These are phyloP conservation scores for Oscheius sp. DNA, from an alignment of 2,888 invertebrate genomes.

Conservation along the genomic window DNA sequence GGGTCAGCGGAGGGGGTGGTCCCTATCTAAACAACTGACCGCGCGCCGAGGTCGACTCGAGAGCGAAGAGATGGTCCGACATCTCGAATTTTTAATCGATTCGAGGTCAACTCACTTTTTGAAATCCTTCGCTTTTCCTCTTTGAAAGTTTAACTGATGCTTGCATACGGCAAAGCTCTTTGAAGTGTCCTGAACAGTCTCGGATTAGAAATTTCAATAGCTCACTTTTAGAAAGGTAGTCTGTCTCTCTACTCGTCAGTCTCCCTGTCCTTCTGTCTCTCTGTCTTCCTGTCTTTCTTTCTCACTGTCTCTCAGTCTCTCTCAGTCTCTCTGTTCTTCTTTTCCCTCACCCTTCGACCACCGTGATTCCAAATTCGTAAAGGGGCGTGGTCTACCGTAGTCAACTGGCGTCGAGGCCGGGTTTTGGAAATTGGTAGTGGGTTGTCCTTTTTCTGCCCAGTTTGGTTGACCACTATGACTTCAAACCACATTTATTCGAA, in stretches of 20 bases:
- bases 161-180: too few relatives aligned
- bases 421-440: too few relatives aligned
- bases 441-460: too few relatives aligned
- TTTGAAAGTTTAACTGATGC: neutral
- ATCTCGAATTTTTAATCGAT: neutral
- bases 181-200: too few relatives aligned
- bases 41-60: slow-evolving; percentile 7
- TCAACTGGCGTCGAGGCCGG: too few relatives aligned
- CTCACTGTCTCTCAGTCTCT: neutral
- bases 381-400: neutral
- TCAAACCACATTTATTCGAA: too few relatives aligned
- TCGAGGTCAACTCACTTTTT: neutral
- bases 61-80: neutral
- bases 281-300: too few relatives aligned
- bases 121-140: neutral
- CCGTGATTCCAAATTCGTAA: slow-evolving; percentile 1
- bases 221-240: too few relatives aligned
- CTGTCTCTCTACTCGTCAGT: too few relatives aligned
- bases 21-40: slow-evolving; percentile 33
- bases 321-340: neutral
- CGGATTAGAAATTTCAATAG: too few relatives aligned
- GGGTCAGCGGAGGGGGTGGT: slow-evolving; percentile 14
- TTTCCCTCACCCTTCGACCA: neutral
- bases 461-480: too few relatives aligned
- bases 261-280: too few relatives aligned